Evolutionary conservation across 1,140 invertebrate genomes (phyloP), one percentile per base, ranked within the genome.

Genomic region (Brachionus paranguensis): DNA sequence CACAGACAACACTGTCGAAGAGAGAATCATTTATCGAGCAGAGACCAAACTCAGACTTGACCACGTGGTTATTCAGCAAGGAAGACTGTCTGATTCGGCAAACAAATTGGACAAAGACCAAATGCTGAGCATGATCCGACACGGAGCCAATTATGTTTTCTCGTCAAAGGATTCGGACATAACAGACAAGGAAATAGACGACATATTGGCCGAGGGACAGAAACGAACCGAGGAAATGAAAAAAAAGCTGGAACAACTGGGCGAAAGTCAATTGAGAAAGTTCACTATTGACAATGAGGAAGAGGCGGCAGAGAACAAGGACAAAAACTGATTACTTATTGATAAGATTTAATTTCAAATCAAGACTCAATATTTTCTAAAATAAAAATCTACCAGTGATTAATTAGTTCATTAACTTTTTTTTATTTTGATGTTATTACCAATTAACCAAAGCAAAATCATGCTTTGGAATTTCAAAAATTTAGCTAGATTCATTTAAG

Each of bases 1-100:
- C 27, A 99, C 97, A 0, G 98, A 99, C 86, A 98, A 99, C 87
- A 99, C 97, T 0, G 96, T 99, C 0, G 98, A 99, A 89, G 98
- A 99, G 88, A 95, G 99, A 89, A 99, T 99, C 86, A 96, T 99
- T 3, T 97, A 99, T 89, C 91, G 95, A 53, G 98, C 98, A 0
- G 98, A 99, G 90, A 93, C 99, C 11, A 99, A 99, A 87, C 90
- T 99, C 5, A 92, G 95, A 3, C 90, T 99, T 3, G 97, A 98
- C 87, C 90, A 89, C 84, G 87, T 99, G 84, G 97, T 99, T 24
- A 99, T 99, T 83, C 97, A 99, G 87, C 97, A 99, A 88, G 96
- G 91, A 90, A 86, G 81, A 29, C 68, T 72, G n/a, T 17, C 47
- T 0, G 50, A 83, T n/a, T 65, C 68, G 87, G 92, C 93, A 6